Percentiles rank a stretch among this genome's conserved stretches.
These are phyloP conservation scores for Sepioteuthis lessoniana DNA, from an alignment of 2,888 invertebrate species.

Conservation along the genomic window DNA sequence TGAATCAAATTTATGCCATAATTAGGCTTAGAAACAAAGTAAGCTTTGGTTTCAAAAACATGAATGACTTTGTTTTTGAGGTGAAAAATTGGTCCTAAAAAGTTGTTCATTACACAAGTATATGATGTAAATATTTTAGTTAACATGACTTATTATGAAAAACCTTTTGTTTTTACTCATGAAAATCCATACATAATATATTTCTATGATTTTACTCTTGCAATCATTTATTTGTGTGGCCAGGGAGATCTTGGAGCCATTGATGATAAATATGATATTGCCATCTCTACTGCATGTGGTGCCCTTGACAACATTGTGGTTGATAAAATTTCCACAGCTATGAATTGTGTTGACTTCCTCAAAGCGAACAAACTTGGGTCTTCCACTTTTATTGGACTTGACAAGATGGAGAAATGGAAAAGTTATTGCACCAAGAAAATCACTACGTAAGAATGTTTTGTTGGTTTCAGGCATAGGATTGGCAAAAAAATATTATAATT, in stretches of 20 bases:
- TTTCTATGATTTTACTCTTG: no score
- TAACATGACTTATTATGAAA: no score
- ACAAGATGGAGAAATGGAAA: constrained; percentile 79
- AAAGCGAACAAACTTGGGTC: constrained; percentile 86
- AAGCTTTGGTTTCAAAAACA: no score
- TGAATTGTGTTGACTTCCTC: constrained; percentile 87
- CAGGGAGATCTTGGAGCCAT: constrained; percentile 97
- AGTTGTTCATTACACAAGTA: no score
- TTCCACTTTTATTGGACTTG: constrained; percentile 90
- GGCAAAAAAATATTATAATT: background rate
- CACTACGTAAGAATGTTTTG: constrained; percentile 64
- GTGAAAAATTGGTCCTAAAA: no score
- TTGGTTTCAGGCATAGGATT: background rate
- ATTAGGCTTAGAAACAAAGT: no score
- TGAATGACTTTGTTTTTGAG: no score
- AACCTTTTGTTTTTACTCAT: no score
- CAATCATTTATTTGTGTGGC: constrained; percentile 51
- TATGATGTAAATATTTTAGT: no score
- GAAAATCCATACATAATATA: no score
- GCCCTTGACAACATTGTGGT: constrained; percentile 91
- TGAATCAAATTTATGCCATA: no score
- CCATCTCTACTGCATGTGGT: constrained; percentile 94
- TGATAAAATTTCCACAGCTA: constrained; percentile 89
- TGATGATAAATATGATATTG: constrained; percentile 92
- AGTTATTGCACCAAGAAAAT: constrained; percentile 68